Base-by-base conservation (phyloP, 2,888 invertebrate species). In the Scelioninae gen. 1 region DNA sequence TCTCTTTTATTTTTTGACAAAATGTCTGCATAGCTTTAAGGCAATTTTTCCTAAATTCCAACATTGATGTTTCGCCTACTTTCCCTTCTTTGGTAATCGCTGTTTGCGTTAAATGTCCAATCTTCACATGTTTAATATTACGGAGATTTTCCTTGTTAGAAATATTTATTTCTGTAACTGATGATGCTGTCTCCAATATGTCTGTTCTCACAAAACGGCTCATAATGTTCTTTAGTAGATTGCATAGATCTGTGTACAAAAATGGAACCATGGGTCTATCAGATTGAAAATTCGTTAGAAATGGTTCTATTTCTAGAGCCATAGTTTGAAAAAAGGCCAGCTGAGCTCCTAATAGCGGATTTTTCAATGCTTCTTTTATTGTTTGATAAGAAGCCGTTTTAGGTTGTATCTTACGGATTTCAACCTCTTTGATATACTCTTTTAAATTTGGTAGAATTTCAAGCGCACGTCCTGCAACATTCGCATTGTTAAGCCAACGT, bases 251-350 rank as follows among this genome's bases (percentile, higher is more conserved):
- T 15, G 13, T 53, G 55, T 83, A 81, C 23, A 86, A 68, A 58
- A 85, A 84, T n/a, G 85, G 82, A 29, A 60, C 82, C 47, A 85
- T 45, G 1, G 85, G 85, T 34, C 53, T 49, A 40, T 86, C 82
- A 5, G 84, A 55, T 79, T 86, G 85, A 55, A 83, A 86, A 40
- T 78, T 62, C 40, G 23, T 77, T n/a, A 85, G 51, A 62, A 86
- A 81, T 15, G 84, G 84, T 72, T 86, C 83, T 3, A 86, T 63
- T 58, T 75, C 65, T 32, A 58, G 23, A n/a, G 85, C 79, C 9
- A 83, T 8, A 7, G 81, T 56, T 45, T 77, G 55, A 13, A 83
- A 81, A 84, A 86, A 85, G 13, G 80, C 62, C 6, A 87, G 38
- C 65, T 85, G 83, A 11, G 79, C 62, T 6, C 31, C 38, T 31